Conservation (phyloP, 2,888 invertebrate species). For the Prenolepis imparis region DNA sequence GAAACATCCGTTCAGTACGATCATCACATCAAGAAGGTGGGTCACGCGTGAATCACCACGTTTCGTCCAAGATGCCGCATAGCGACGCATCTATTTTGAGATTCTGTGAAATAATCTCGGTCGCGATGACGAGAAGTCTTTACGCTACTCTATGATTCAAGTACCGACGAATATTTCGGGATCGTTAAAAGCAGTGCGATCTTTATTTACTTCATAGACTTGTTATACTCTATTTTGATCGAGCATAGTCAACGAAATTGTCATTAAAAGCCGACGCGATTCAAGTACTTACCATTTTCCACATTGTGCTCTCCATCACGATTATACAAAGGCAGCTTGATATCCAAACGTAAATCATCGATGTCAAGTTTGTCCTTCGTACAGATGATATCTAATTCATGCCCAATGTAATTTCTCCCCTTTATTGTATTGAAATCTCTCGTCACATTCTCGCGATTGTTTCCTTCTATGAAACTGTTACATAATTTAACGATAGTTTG, state of each 20-base stretch:
- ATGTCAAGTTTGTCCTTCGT: constrained; percentile 58
- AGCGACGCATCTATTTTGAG: constrained; percentile 81
- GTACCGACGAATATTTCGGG: not conserved
- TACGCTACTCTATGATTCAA: constrained; percentile 77
- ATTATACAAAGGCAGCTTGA: constrained; percentile 23
- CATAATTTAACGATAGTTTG: constrained; percentile 39
- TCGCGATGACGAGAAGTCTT: constrained; percentile 68
- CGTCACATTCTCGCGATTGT: constrained; percentile 56
- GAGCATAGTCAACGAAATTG: constrained; percentile 61
- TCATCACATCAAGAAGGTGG: constrained; percentile 75
- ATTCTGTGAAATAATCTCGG: constrained; percentile 66
- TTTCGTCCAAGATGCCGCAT: constrained; percentile 78
- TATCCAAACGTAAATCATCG: constrained; percentile 60
- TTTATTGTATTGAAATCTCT: constrained; percentile 63
- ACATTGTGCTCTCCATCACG: not conserved
- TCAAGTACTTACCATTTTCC: constrained; percentile 58
- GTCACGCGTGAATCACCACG: constrained; percentile 79
- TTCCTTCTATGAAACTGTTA: constrained; percentile 68
- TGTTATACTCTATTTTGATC: constrained; percentile 65
- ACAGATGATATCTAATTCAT: not conserved
- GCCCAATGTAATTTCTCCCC: constrained; percentile 51
- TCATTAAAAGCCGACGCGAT: constrained; percentile 64
- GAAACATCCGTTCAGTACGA: constrained; percentile 47
- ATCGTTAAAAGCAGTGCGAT: not conserved
- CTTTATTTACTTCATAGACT: constrained; percentile 45